Base-by-base conservation (phyloP, 2,888 invertebrate species). In the Drosophila paranaensis region DNA sequence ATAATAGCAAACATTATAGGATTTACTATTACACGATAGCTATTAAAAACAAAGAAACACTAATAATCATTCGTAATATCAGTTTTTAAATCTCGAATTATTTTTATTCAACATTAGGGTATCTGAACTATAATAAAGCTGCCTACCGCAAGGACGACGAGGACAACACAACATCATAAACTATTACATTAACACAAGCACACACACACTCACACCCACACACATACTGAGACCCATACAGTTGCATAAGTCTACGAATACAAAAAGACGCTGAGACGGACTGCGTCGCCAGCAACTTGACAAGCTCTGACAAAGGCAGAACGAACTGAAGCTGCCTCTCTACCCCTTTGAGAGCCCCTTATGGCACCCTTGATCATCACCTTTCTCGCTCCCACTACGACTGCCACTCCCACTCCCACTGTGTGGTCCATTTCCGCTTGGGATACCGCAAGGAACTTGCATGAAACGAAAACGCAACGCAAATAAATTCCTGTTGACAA, bases 401-500 rank as follows among this genome's bases (percentile, higher is more conserved):
- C 27, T 27, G 5, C 5, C 3, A 48, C 65, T 1, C 27, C 46
- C 9, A 46, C 27, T n/a, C 8, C 27, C n/a, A 1, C 30, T 50
- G n/a, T 37, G 66, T 58, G 60, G 82, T 71, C 69, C 73, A 81
- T 77, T 86, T 85, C 84, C 81, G 84, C 73, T 70, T 69, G 79
- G 74, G 67, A 39, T 61, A 64, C 79, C 82, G 74, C 86, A 78
- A 74, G 80, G 68, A 75, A 78, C 79, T 74, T 60, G 70, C 64
- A 77, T 63, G 60, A 63, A 60, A 75, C 68, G 63, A 64, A 73
- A 79, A 76, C 73, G 68, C 77, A 77, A 81, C 70, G 69, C 74
- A 82, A 84, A 78, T 79, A 81, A 86, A 84, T 85, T 88, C 74
- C 67, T 84, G 86, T 85, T 87, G 84, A 88, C 82, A 87, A 87